Conservation (phyloP, 2,888 invertebrate genomes). For the Mactromeris polynyma region DNA sequence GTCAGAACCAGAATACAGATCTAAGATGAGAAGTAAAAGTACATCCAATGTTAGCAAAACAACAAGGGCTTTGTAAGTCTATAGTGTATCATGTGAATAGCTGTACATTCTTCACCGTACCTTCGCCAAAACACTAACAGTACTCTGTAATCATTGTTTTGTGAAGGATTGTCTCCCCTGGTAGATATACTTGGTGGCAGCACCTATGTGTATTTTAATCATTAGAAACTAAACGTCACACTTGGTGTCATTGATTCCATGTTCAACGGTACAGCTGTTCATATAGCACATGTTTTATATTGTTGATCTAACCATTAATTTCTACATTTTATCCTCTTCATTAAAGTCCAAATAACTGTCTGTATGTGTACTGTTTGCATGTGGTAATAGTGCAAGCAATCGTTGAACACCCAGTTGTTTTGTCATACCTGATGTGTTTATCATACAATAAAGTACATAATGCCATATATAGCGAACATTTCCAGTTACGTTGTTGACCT, state of each 20-base stretch:
- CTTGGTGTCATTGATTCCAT: not conserved
- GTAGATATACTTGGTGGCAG: not conserved
- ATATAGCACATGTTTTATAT: not conserved
- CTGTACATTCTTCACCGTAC: not conserved
- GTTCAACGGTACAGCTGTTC: not conserved
- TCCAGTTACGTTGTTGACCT: too few species aligned
- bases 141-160: not conserved
- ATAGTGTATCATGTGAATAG: not conserved
- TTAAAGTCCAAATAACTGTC: not conserved
- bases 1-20: constrained; percentile 80
- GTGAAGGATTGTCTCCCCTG: constrained; percentile 32
- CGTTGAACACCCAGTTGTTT: not conserved
- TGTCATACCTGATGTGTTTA: not conserved
- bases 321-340: not conserved
- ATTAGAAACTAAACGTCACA: too few species aligned
- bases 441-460: too few species aligned
- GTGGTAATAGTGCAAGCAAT: not conserved
- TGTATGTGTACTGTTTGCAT: not conserved
- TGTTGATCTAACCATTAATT: not conserved
- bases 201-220: not conserved
- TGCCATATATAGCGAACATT: too few species aligned
- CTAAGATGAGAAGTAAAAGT: constrained; percentile 73
- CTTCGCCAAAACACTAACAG: not conserved
- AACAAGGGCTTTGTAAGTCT: constrained; percentile 73
- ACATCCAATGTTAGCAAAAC: constrained; percentile 64